Conservation (phyloP, 2,888 invertebrate species). For the Bimastos eiseni region DNA sequence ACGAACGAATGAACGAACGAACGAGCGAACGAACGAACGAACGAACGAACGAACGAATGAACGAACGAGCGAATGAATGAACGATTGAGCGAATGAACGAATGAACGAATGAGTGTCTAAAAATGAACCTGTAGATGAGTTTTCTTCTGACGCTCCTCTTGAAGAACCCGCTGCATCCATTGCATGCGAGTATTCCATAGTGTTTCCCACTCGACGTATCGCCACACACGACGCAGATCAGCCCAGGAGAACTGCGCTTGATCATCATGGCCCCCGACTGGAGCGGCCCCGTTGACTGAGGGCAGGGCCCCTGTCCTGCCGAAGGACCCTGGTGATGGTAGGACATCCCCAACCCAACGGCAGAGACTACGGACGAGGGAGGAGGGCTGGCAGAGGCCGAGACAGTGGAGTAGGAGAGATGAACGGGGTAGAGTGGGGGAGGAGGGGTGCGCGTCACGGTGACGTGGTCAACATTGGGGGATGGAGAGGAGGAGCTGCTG, state of each 20-base stretch:
- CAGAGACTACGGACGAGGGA: background rate
- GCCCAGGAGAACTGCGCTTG: slow-evolving; percentile 67
- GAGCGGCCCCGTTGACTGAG: background rate
- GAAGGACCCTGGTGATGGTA: background rate
- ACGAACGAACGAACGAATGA: too few relatives aligned
- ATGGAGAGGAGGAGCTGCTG: slow-evolving; percentile 14
- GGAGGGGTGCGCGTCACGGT: slow-evolving; percentile 17
- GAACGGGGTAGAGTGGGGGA: background rate
- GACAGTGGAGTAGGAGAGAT: background rate
- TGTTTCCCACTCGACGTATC: slow-evolving; percentile 96
- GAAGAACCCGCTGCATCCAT: slow-evolving; percentile 98
- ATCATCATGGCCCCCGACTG: slow-evolving; percentile 29
- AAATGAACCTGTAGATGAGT: slow-evolving; percentile 85
- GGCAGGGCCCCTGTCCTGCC: background rate
- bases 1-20: too few relatives aligned
- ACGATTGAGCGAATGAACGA: background rate
- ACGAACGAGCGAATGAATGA: background rate
- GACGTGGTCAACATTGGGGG: background rate
- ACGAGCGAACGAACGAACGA: too few relatives aligned
- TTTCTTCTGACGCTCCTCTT: slow-evolving; percentile 93
- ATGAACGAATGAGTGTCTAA: background rate
- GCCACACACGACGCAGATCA: slow-evolving; percentile 89
- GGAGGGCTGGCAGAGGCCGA: background rate
- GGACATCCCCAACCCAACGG: background rate
- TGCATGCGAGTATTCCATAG: slow-evolving; percentile 95